phyloP scores from a whole-genome alignment of 1,140 invertebrate genomes.

The Nasonia longicornis region DNA sequence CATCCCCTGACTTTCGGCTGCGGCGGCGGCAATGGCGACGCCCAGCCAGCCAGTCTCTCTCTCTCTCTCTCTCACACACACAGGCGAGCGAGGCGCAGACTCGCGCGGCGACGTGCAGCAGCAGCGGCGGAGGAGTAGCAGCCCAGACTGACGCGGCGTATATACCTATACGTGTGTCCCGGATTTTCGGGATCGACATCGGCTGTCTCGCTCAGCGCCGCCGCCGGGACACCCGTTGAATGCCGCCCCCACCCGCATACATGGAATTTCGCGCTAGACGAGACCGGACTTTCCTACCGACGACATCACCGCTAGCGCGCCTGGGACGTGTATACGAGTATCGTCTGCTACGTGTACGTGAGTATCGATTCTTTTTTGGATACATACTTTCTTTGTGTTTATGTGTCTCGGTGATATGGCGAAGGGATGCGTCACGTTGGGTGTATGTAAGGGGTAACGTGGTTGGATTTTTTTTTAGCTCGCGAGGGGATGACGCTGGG shows the following conservation, averaged over 20 bases:
- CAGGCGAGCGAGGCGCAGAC: constrained; percentile 50
- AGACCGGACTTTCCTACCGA: constrained; percentile 18
- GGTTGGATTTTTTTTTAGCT: not conserved
- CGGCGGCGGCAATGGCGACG: constrained; percentile 62
- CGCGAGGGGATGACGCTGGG: not conserved
- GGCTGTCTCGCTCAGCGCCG: not conserved
- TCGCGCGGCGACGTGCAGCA: constrained; percentile 44
- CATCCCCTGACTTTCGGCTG: constrained; percentile 42
- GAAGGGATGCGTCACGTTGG: not conserved
- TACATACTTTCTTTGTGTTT: not conserved
- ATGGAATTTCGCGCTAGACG: constrained; percentile 22
- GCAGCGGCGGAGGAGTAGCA: constrained; percentile 6
- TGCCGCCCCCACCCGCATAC: not conserved
- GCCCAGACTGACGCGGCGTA: constrained; percentile 2
- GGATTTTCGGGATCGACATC: constrained; percentile 35
- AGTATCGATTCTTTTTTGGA: constrained; percentile 30
- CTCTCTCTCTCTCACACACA: not conserved
- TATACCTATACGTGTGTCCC: constrained; percentile 29
- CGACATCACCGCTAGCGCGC: constrained; percentile 12
- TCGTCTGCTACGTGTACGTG: constrained; percentile 5
- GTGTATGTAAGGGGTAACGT: too few relatives aligned
- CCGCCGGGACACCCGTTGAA: constrained; percentile 42
- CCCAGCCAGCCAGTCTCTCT: constrained; percentile 55
- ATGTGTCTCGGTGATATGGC: not conserved
- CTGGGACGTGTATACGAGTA: not conserved